phyloP scores from a whole-genome alignment of 2,888 invertebrate genomes.

The Epiperipatus broadwayi region DNA sequence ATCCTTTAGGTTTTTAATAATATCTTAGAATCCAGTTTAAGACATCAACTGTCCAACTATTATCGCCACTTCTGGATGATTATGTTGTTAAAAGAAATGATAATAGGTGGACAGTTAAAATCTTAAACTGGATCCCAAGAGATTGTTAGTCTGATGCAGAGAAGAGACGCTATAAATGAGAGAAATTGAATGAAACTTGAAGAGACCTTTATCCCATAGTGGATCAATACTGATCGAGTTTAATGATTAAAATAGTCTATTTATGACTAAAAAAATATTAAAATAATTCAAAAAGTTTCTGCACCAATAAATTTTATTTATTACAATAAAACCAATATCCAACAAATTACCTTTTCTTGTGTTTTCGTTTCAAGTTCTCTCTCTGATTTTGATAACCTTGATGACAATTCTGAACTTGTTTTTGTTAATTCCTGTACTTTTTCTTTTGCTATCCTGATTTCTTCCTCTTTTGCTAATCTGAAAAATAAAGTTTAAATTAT shows the following conservation, averaged over 20 bases:
- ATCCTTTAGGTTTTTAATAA: no score
- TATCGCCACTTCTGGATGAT: no score
- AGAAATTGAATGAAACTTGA: not conserved
- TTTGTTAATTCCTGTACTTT: slow-evolving; percentile 71
- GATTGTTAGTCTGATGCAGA: no score
- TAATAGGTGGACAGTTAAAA: no score
- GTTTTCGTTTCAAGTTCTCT: slow-evolving; percentile 70
- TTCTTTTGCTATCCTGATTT: slow-evolving; percentile 60
- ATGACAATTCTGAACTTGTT: slow-evolving; percentile 67
- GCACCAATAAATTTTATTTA: not conserved
- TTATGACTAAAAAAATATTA: not conserved
- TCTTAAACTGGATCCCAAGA: no score
- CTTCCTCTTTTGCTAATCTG: slow-evolving; percentile 72
- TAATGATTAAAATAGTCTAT: not conserved
- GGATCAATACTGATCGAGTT: no score
- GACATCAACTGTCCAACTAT: no score
- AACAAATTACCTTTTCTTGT: slow-evolving; percentile 48
- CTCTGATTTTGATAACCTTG: slow-evolving; percentile 68
- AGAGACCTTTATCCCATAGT: not conserved
- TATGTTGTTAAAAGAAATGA: no score
- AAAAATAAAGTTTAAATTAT: slow-evolving; percentile 11
- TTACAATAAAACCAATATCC: slow-evolving; percentile 5
- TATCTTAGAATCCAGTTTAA: no score
- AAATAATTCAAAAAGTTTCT: slow-evolving; percentile 7
- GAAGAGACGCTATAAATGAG: no score